These are phyloP conservation scores for Ecliptopera silaceata DNA, from an alignment of 2,888 invertebrate species.

Conservation along the genomic window DNA sequence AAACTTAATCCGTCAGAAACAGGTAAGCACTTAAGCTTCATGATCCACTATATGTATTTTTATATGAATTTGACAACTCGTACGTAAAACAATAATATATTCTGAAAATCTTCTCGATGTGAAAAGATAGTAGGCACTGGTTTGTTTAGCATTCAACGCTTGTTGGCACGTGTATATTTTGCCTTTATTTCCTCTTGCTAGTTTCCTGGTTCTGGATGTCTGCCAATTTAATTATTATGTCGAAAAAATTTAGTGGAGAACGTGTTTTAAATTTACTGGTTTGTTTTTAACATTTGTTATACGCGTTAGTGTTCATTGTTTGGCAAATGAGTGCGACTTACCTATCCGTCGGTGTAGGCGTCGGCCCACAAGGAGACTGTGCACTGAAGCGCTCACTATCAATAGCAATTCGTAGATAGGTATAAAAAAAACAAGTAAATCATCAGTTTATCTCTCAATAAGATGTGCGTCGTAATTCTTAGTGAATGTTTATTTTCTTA, in stretches of 20 bases:
- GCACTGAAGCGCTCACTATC: neutral
- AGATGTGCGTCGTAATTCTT: too few species aligned
- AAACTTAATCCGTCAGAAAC: neutral
- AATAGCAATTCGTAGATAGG: neutral
- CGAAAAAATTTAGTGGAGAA: conserved; percentile 38
- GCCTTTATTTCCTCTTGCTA: conserved; percentile 14
- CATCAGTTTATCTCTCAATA: too few species aligned
- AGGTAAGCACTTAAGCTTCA: conserved; percentile 8
- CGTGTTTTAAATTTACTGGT: conserved; percentile 31
- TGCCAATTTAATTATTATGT: conserved; percentile 51
- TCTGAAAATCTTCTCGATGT: neutral
- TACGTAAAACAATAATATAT: neutral
- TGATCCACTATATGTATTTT: too few species aligned
- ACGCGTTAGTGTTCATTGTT: conserved; percentile 13
- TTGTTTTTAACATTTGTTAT: conserved; percentile 19
- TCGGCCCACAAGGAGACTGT: neutral
- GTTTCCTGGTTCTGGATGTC: conserved; percentile 42
- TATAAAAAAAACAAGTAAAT: too few species aligned
- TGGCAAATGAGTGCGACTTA: conserved; percentile 3
- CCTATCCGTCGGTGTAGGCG: neutral
- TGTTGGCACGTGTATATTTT: conserved; percentile 8
- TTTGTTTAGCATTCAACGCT: conserved; percentile 13
- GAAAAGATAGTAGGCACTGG: conserved; percentile 7
- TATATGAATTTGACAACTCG: neutral
- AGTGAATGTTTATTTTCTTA: too few species aligned